Base-by-base conservation (phyloP, 1,140 invertebrate species). In the Drosophila biarmipes region DNA sequence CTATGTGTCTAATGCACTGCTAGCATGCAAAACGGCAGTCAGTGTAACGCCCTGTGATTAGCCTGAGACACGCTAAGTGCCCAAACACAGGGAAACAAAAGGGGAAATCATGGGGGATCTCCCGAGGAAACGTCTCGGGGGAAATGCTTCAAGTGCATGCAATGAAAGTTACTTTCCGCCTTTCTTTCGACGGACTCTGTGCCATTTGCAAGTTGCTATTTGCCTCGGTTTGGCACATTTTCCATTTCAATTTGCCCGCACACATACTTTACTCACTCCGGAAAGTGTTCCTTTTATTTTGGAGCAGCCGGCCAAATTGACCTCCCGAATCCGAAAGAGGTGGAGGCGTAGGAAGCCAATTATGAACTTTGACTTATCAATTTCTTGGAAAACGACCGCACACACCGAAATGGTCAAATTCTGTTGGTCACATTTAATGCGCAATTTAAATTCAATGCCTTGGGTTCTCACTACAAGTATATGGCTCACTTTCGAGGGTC, bases 351-450 rank as follows among this genome's bases (percentile, higher is more conserved):
- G 49, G 74, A 43, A 69, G 80, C 49, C 78, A 86, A 89, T 87
- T 79, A 78, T 86, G 66, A 86, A 86, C 78, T 86, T 87, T 89
- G 84, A 86, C 84, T 86, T 86, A 89, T 89, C 84, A 86, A 86
- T 86, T 82, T 82, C 71, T 75, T 73, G 57, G 69, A 54, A 87
- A 85, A 72, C 24, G 53, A 27, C 46, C 55, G 24, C 35, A 53
- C 62, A 78, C 67, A 59, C 35, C 14, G 40, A 48, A 45, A 45
- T 48, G 61, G 51, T 71, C 73, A 58, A 51, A 75, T 82, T 67
- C 21, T 53, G 38, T 61, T 75, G 78, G 74, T 34, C 61, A 51
- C 54, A 78, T 76, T 86, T 86, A 87, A 87, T 86, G 84, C 78
- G 74, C 82, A 86, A 86, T 86, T 86, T 86, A 87, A 86, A 86